Conservation (phyloP, 2,888 invertebrate genomes). For the Dicroscelio sp. region DNA sequence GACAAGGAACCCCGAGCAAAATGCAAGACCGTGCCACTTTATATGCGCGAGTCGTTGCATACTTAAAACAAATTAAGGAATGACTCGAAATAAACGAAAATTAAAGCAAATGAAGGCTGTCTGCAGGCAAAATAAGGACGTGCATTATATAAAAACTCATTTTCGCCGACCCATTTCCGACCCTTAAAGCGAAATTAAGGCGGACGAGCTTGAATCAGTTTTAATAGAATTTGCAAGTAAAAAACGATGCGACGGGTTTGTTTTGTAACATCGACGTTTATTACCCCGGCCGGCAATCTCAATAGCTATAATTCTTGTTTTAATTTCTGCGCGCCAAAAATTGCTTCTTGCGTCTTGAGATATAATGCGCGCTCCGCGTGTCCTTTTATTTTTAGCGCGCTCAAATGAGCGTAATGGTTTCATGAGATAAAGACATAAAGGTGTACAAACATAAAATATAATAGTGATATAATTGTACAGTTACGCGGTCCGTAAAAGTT, state of each 20-base stretch:
- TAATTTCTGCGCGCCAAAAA: conserved; percentile 45
- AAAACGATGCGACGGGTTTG: not conserved
- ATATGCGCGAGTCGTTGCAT: conserved; percentile 54
- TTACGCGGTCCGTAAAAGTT: too few species aligned
- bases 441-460: too few species aligned
- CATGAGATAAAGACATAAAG: too few species aligned
- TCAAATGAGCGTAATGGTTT: too few species aligned
- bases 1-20: too few species aligned
- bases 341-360: conserved; percentile 23
- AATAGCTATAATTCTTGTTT: conserved; percentile 51
- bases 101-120: conserved; percentile 54
- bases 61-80: conserved; percentile 65
- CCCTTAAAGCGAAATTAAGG: conserved; percentile 28
- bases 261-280: conserved; percentile 33
- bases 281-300: conserved; percentile 15
- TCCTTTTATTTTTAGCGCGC: conserved; percentile 52
- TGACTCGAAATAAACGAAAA: conserved; percentile 56
- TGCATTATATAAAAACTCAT: conserved; percentile 60
- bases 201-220: conserved; percentile 16
- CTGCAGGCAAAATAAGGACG: conserved; percentile 53
- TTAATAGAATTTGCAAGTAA: conserved; percentile 30
- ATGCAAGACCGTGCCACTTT: conserved; percentile 20
- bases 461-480: too few species aligned
- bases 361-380: not conserved
- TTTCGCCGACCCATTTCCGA: conserved; percentile 28